These are phyloP conservation scores for Miopithecus talapoin DNA, from an alignment of 2,797 vertebrate species.

Conservation along the genomic window DNA sequence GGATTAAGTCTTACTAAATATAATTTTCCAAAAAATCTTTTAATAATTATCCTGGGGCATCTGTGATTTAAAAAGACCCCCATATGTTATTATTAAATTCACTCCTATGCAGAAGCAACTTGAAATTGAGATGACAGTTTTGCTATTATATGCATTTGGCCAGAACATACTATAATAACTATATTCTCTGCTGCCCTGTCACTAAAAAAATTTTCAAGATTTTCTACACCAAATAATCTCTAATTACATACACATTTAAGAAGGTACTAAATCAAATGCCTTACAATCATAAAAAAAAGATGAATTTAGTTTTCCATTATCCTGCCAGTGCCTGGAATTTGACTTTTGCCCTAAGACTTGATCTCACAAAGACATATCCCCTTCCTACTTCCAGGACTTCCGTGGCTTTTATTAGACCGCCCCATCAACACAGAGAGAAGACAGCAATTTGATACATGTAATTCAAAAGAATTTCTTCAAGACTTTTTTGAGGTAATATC, in stretches of 20 bases:
- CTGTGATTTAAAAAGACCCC: not conserved
- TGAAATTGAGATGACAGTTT: conserved; percentile 40
- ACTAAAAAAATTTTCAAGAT: conserved; percentile 68
- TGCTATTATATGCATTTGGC: not conserved
- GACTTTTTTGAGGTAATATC: conserved; percentile 56
- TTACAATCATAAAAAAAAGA: conserved; percentile 76
- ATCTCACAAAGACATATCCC: not conserved
- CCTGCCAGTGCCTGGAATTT: conserved; percentile 48
- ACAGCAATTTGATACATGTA: conserved; percentile 46
- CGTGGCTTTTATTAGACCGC: conserved; percentile 26
- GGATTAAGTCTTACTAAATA: conserved; percentile 17
- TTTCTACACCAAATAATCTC: conserved; percentile 66
- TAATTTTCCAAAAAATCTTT: not conserved
- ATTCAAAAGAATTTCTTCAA: conserved; percentile 62
- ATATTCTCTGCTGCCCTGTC: conserved; percentile 12
- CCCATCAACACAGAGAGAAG: conserved; percentile 18
- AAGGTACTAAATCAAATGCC: conserved; percentile 75
- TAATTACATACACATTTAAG: conserved; percentile 63
- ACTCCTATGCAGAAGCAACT: conserved; percentile 47
- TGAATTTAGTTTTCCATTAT: conserved; percentile 70
- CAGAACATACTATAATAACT: conserved; percentile 31
- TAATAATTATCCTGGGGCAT: conserved; percentile 2
- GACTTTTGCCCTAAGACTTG: conserved; percentile 11
- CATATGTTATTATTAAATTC: conserved; percentile 52
- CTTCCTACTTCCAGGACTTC: not conserved